Percentiles rank a stretch among this genome's conserved stretches.
phyloP scores from a whole-genome alignment of 2,888 invertebrate genomes.

The Glomeris marginata region DNA sequence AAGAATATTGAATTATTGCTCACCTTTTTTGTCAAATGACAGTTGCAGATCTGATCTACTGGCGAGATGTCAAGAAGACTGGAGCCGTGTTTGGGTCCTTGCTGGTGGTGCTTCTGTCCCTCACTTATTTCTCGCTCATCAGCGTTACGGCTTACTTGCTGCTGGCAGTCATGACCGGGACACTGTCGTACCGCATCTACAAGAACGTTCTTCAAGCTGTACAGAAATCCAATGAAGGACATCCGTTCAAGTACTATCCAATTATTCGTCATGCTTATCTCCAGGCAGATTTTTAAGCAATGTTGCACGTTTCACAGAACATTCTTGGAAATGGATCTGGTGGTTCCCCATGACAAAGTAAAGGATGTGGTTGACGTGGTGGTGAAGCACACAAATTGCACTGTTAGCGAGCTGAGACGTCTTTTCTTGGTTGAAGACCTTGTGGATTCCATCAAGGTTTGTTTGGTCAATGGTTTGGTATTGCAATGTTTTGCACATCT shows the following conservation, averaged over 20 bases:
- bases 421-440: conserved; percentile 94
- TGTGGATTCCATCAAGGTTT: conserved; percentile 52
- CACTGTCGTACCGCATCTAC: conserved; percentile 90
- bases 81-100: conserved; percentile 85
- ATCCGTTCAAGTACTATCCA: conserved; percentile 74
- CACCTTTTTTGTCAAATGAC: conserved; percentile 3
- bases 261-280: no score
- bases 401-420: conserved; percentile 66
- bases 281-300: no score
- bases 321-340: conserved; percentile 72
- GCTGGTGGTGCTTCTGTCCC: conserved; percentile 74
- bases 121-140: conserved; percentile 89
- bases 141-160: conserved; percentile 87
- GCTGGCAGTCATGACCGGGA: conserved; percentile 66
- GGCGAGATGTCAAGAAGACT: conserved; percentile 90
- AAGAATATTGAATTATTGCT: conserved; percentile 12
- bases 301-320: no score
- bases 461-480: not conserved
- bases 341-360: conserved; percentile 79
- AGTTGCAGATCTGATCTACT: conserved; percentile 85
- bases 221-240: conserved; percentile 87
- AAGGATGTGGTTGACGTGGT: conserved; percentile 72
- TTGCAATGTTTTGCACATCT: not conserved
- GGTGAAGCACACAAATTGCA: conserved; percentile 73
- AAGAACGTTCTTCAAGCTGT: conserved; percentile 88